Base-by-base conservation (phyloP, 2,797 vertebrate genomes). In the Podarcis siculus region DNA sequence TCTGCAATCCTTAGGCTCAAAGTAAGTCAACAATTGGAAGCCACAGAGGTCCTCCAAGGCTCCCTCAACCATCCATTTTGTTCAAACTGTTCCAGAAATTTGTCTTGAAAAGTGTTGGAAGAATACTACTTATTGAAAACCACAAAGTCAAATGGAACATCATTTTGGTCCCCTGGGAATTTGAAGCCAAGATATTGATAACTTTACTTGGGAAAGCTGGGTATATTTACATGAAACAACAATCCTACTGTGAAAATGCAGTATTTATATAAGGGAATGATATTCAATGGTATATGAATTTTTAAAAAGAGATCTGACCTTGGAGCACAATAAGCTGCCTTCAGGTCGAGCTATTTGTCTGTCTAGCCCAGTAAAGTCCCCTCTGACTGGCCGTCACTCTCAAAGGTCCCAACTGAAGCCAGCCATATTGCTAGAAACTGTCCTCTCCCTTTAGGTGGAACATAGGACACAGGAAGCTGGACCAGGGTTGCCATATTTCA, bases 221-320 rank as follows among this genome's bases (percentile, higher is more conserved):
- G 17, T 69, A 83, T 78, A 76, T 88, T 88, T 88, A 55, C 73
- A 88, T 83, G 83, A 88, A 83, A 88, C 42, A 71, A 67, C 73
- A 82, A 76, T 87, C 79, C 82, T 58, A n/a, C n/a, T 82, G 71
- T 82, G 79, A 87, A 69, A 83, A 88, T 88, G 58, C 73, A 78
- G 73, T 78, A 78, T 88, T 76, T 88, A 88, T 71, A 35, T 83
- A 88, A 88, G 45, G 81, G 71, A 39, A 78, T 82, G 79, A 83
- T 69, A 79, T 79, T 79, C 75, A 78, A 32, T 64, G 58, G 32
- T n/a, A 15, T 83, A 88, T 88, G 35, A 83, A 83, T 88, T 83
- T 79, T 88, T 88, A 78, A 78, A 88, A 8, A 79, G 7, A 86
- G 89, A 89, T 45, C 85, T 90, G n/a, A 82, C 76, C 35, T 49